phyloP scores from a whole-genome alignment of 2,113 vertebrate genomes.

The Psophia crepitans region DNA sequence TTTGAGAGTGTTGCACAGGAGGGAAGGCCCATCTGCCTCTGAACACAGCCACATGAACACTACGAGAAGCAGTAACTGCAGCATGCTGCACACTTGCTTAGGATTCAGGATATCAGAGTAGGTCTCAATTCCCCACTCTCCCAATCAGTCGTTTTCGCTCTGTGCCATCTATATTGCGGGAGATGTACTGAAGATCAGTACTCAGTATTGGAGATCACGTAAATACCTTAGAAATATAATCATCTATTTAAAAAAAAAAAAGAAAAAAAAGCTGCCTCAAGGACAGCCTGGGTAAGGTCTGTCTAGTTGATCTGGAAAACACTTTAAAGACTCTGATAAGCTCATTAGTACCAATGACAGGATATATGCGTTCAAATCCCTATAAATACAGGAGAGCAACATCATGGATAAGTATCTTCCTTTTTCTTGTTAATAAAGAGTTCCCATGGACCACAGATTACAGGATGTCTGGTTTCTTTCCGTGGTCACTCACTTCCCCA shows the following conservation, averaged over 20 bases:
- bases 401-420: background rate
- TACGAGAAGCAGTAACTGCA: background rate
- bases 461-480: background rate
- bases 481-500: background rate
- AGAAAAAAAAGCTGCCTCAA: background rate
- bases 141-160: background rate
- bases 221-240: slow-evolving; percentile 45
- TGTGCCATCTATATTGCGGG: background rate
- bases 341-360: slow-evolving; percentile 46
- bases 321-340: slow-evolving; percentile 39
- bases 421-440: background rate
- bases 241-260: background rate
- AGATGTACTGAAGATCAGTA: slow-evolving; percentile 8
- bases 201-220: background rate
- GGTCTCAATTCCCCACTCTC: slow-evolving; percentile 19
- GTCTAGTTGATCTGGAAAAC: slow-evolving; percentile 12
- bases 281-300: background rate
- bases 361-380: background rate
- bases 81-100: background rate
- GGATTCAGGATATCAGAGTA: background rate
- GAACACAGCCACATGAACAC: background rate
- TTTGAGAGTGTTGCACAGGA: background rate
- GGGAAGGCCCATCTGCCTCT: slow-evolving; percentile 5
- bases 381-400: background rate
- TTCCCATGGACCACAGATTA: background rate